Conservation (phyloP, 2,888 invertebrate genomes). For the Merodon equestris region DNA sequence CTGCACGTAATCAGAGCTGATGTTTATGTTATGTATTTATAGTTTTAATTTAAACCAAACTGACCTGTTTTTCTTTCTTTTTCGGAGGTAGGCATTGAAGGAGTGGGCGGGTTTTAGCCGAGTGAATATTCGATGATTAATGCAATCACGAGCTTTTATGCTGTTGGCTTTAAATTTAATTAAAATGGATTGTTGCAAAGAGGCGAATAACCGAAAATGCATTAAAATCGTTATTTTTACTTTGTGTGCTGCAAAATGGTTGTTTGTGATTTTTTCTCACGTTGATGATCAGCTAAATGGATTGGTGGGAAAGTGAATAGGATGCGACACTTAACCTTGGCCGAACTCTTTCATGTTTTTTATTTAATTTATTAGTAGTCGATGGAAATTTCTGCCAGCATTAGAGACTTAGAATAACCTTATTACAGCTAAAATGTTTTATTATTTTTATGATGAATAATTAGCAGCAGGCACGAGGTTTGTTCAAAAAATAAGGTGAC, state of each 20-base stretch:
- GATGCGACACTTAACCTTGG: too few relatives aligned
- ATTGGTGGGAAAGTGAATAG: too few relatives aligned
- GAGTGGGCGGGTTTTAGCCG: too few relatives aligned
- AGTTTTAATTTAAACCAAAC: slow-evolving; percentile 22
- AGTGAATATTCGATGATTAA: slow-evolving; percentile 41
- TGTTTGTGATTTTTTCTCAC: slow-evolving; percentile 6
- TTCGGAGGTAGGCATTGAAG: background rate
- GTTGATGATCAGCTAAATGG: background rate
- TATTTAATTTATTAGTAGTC: too few relatives aligned
- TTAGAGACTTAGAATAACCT: too few relatives aligned
- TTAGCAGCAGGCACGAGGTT: too few relatives aligned
- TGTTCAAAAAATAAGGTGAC: too few relatives aligned
- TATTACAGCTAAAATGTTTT: too few relatives aligned
- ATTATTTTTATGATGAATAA: too few relatives aligned
- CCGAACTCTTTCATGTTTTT: too few relatives aligned
- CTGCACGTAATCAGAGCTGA: slow-evolving; percentile 13
- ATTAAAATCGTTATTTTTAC: slow-evolving; percentile 28
- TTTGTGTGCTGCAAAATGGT: too few relatives aligned
- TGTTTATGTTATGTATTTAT: slow-evolving; percentile 30
- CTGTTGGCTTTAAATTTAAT: slow-evolving; percentile 56
- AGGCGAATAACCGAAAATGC: slow-evolving; percentile 8
- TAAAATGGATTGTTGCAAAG: slow-evolving; percentile 45
- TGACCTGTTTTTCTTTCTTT: slow-evolving; percentile 43
- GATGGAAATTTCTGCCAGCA: too few relatives aligned
- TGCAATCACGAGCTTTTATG: slow-evolving; percentile 61